A percentile compares a stretch with the other conserved stretches of the same genome.
These are phyloP conservation scores for Pelodiscus sinensis DNA, from an alignment of 2,113 vertebrate genomes.

Conservation along the genomic window DNA sequence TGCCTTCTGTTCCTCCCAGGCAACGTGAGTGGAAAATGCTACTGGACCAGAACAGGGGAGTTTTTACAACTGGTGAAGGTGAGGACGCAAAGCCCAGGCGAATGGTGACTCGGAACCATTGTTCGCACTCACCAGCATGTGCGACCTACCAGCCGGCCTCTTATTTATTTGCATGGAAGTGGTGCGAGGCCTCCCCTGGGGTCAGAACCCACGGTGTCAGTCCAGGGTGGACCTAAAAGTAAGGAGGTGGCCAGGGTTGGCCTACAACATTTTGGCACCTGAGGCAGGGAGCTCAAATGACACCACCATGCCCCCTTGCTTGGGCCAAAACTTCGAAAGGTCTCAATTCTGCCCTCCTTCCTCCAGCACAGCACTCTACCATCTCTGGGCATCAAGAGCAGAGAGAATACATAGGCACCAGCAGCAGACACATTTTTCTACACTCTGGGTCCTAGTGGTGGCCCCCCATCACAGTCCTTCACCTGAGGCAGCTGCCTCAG, in stretches of 20 bases:
- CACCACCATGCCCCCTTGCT: no score
- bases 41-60: accelerated
- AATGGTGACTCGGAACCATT: neutral
- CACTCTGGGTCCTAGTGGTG: no score
- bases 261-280: no score
- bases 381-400: no score
- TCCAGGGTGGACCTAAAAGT: accelerated
- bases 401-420: no score
- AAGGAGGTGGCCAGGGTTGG: neutral
- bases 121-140: neutral
- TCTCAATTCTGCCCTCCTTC: no score
- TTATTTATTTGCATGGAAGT: neutral
- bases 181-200: neutral
- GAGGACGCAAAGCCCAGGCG: accelerated
- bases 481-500: no score
- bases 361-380: no score
- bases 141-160: neutral
- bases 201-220: accelerated
- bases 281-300: no score
- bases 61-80: accelerated
- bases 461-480: no score
- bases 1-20: accelerated
- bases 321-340: no score
- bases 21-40: accelerated
- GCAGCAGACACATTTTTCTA: no score